These are phyloP conservation scores for Labeo rohita DNA, from an alignment of 2,113 vertebrate species.

Conservation along the genomic window DNA sequence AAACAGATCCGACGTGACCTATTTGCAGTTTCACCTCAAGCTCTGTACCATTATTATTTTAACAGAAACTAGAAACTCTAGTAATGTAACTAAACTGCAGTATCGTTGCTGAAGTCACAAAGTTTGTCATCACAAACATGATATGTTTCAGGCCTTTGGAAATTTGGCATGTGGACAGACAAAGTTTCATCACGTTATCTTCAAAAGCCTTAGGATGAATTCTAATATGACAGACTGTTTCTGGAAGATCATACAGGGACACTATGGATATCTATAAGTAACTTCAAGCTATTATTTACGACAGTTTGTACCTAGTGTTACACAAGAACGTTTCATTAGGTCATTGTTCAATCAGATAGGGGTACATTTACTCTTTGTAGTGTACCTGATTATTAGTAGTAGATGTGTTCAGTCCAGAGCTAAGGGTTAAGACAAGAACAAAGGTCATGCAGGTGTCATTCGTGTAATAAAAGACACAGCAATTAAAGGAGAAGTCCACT, in stretches of 20 bases:
- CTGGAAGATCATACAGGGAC: not conserved
- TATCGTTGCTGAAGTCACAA: not conserved
- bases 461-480: not conserved
- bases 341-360: not conserved
- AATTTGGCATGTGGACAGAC: not conserved
- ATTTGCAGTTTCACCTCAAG: slow-evolving; percentile 11
- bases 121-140: not conserved
- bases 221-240: not conserved
- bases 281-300: not conserved
- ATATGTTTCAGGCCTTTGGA: not conserved
- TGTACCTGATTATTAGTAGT: not conserved
- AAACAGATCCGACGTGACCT: not conserved
- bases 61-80: slow-evolving; percentile 7
- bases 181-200: not conserved
- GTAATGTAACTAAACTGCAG: not conserved
- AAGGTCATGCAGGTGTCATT: not conserved
- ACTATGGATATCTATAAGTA: not conserved
- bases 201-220: not conserved
- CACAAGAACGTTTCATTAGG: not conserved
- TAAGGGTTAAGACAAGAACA: not conserved
- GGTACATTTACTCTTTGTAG: not conserved
- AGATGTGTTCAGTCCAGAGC: not conserved
- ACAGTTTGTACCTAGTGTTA: not conserved
- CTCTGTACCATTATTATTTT: not conserved
- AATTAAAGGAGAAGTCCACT: not conserved